Percentiles rank a stretch among this genome's conserved stretches.
Evolutionary conservation across 2,888 invertebrate genomes (phyloP).

Genomic region (Calameuta idolon): DNA sequence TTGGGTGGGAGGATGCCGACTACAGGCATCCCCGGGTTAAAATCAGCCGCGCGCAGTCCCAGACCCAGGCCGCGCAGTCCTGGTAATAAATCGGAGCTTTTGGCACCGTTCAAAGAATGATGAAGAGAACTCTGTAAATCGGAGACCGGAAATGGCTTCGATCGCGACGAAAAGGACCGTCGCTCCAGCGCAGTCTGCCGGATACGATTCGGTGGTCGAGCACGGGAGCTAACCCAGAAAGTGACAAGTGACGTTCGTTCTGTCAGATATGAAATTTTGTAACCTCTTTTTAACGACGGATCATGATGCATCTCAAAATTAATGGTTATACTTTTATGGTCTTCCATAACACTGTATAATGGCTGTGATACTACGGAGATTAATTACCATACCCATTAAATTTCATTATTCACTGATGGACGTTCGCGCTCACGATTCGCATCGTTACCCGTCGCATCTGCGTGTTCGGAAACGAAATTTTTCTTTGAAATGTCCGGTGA

Average conservation of each 20-base stretch:
- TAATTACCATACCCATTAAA: background rate
- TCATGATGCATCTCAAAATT: background rate
- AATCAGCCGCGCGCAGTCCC: background rate
- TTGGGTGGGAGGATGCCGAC: background rate
- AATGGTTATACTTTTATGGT: background rate
- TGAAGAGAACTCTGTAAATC: background rate
- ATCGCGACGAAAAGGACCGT: background rate
- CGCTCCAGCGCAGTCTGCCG: background rate
- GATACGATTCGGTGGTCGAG: background rate
- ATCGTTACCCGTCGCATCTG: background rate
- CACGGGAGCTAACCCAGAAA: background rate
- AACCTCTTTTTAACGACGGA: background rate
- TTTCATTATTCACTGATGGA: background rate
- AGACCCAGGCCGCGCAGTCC: background rate
- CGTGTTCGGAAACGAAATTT: background rate
- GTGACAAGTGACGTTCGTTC: background rate
- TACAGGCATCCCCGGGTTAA: background rate
- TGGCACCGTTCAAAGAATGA: background rate
- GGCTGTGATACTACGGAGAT: background rate
- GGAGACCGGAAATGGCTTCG: background rate
- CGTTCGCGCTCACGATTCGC: background rate
- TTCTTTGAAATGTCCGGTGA: background rate
- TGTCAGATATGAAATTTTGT: background rate
- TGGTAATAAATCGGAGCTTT: background rate
- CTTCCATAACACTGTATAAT: background rate